phyloP scores from a whole-genome alignment of 2,888 invertebrate species.

The Rhagophthalmus giganteus region DNA sequence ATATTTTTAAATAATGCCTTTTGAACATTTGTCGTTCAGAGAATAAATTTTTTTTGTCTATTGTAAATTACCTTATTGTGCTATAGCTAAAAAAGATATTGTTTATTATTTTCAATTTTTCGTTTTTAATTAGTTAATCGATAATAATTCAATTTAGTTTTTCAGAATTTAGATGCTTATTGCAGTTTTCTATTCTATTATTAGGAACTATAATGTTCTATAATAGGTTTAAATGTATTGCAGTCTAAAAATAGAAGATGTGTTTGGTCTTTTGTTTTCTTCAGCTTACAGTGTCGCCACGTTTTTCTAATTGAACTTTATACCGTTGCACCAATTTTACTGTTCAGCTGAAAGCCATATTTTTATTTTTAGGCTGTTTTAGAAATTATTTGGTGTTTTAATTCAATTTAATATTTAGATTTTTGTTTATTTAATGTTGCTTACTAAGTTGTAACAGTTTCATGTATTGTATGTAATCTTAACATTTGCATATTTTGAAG shows the following conservation, averaged over 20 bases:
- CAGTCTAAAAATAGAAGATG: constrained; percentile 16
- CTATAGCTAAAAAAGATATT: not conserved
- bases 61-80: constrained; percentile 12
- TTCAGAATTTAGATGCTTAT: constrained; percentile 16
- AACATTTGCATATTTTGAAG: constrained; percentile 26
- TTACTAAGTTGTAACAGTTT: constrained; percentile 28
- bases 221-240: constrained; percentile 5
- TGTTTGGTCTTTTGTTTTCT: not conserved
- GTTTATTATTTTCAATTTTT: constrained; percentile 8
- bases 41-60: constrained; percentile 13
- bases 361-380: constrained; percentile 26
- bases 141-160: constrained; percentile 17
- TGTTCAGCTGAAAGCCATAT: no score
- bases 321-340: no score
- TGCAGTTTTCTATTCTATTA: constrained; percentile 5
- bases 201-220: constrained; percentile 17
- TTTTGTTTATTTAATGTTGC: constrained; percentile 24
- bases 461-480: constrained; percentile 28
- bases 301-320: constrained; percentile 1
- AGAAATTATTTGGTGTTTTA: constrained; percentile 14
- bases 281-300: not conserved
- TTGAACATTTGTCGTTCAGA: constrained; percentile 6
- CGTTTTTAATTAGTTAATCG: constrained; percentile 11
- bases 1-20: constrained; percentile 4
- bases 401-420: constrained; percentile 15